Evolutionary conservation across 1,140 invertebrate species (phyloP).

Genomic region (Rhagoletis zephyria): DNA sequence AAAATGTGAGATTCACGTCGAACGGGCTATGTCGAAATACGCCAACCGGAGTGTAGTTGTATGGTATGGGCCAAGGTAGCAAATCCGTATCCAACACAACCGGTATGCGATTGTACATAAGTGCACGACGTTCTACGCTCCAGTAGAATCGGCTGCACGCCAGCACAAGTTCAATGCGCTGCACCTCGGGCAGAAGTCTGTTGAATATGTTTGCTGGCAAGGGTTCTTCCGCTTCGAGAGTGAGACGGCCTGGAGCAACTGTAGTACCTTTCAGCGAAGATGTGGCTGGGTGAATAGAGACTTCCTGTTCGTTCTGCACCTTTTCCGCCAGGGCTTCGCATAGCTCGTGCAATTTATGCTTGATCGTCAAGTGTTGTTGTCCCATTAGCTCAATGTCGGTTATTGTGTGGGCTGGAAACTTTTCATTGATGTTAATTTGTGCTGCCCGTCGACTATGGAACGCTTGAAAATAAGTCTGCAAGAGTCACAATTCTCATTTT

Average conservation of each 20-base stretch:
- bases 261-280: background rate
- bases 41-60: constrained; percentile 64
- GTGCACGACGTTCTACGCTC: constrained; percentile 59
- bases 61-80: constrained; percentile 65
- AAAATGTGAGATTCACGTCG: constrained; percentile 68
- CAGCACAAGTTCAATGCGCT: constrained; percentile 68
- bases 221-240: background rate
- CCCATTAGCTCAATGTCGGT: constrained; percentile 66
- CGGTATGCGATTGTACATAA: constrained; percentile 61
- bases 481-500: background rate
- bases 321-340: background rate
- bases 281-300: background rate
- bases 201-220: constrained; percentile 31
- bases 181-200: constrained; percentile 64
- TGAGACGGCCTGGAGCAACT: background rate
- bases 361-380: constrained; percentile 68
- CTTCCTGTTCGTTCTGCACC: background rate
- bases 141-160: constrained; percentile 64
- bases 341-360: constrained; percentile 62
- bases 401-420: constrained; percentile 67
- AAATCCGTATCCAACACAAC: constrained; percentile 62
- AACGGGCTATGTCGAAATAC: constrained; percentile 64
- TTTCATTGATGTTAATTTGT: constrained; percentile 65
- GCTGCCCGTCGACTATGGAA: constrained; percentile 62
- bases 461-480: background rate